These are phyloP conservation scores for Galaxias olidus DNA, from an alignment of 2,797 vertebrate genomes.

Conservation along the genomic window DNA sequence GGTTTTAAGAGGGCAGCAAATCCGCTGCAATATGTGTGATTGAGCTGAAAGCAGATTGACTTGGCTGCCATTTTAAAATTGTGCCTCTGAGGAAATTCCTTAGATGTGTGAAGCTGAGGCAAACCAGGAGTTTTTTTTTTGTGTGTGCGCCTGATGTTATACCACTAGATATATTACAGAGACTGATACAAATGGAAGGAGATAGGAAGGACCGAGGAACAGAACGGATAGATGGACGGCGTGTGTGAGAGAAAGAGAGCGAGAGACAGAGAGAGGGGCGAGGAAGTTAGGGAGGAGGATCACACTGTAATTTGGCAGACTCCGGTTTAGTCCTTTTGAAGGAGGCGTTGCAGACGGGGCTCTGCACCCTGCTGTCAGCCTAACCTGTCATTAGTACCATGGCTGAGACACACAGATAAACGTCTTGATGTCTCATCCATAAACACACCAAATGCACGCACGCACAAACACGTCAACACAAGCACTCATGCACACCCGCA, in stretches of 20 bases:
- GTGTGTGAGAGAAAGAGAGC: constrained; percentile 11
- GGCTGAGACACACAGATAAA: constrained; percentile 26
- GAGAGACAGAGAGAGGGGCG: constrained; percentile 30
- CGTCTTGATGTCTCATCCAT: constrained; percentile 20
- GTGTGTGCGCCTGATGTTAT: no score
- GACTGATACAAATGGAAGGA: not conserved
- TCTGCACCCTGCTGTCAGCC: constrained; percentile 42
- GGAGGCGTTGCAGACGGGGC: constrained; percentile 43
- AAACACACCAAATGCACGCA: not conserved
- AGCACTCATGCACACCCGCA: not conserved
- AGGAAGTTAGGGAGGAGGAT: constrained; percentile 51
- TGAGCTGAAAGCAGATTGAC: not conserved
- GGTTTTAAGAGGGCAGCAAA: constrained; percentile 11
- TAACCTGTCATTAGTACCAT: constrained; percentile 61
- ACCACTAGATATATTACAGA: not conserved
- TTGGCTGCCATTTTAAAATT: constrained; percentile 51
- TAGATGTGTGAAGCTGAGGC: constrained; percentile 18
- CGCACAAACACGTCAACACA: not conserved
- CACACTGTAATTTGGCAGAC: constrained; percentile 64
- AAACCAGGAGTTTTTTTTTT: no score
- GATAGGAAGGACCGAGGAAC: not conserved
- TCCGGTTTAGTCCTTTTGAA: constrained; percentile 47
- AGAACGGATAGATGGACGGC: not conserved
- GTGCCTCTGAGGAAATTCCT: constrained; percentile 41
- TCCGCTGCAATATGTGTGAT: constrained; percentile 6